Conservation (phyloP, 2,888 invertebrate species). For the Eupithecia vulgata region DNA sequence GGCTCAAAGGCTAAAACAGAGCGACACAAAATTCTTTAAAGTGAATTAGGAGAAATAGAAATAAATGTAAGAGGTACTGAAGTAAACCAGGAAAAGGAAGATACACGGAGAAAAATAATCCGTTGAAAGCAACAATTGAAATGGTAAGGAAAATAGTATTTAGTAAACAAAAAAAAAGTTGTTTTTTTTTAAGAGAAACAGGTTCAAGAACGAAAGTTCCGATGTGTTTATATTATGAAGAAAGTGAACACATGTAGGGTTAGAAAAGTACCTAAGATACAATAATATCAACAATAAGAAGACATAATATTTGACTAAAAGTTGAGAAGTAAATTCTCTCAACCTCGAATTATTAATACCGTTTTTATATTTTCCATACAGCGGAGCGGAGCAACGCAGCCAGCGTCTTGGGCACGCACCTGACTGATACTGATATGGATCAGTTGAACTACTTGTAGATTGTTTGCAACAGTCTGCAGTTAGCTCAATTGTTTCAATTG, state of each 20-base stretch:
- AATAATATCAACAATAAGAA: not conserved
- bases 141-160: not conserved
- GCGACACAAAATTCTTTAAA: not conserved
- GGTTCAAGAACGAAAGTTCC: not conserved
- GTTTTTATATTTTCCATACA: no score
- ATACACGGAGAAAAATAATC: not conserved
- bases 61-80: not conserved
- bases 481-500: no score
- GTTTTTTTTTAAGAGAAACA: not conserved
- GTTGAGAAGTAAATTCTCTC: not conserved
- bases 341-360: not conserved
- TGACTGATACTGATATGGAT: no score
- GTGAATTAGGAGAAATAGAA: not conserved
- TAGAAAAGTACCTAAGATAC: not conserved
- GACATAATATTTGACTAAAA: not conserved
- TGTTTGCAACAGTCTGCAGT: no score
- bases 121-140: not conserved
- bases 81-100: not conserved
- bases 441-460: no score
- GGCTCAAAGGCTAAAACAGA: slow-evolving; percentile 27
- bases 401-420: no score
- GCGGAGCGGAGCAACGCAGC: no score
- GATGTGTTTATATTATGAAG: not conserved
- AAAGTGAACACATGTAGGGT: not conserved
- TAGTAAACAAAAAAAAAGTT: not conserved